Conservation (phyloP, 2,113 vertebrate genomes). For the Capricornis sumatraensis region DNA sequence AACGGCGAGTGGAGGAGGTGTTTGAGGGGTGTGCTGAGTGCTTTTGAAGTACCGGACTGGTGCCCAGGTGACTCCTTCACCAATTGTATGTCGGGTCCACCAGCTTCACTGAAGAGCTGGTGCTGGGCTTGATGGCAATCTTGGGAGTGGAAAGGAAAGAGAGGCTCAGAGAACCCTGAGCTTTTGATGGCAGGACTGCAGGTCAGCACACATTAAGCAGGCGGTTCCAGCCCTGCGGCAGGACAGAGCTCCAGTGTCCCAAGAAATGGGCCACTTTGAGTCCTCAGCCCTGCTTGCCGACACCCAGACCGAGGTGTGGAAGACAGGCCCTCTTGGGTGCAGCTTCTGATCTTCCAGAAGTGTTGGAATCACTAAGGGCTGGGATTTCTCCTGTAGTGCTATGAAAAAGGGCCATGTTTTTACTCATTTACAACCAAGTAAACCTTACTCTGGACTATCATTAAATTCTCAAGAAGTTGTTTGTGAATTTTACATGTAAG, state of each 20-base stretch:
- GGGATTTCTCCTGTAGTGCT: not conserved
- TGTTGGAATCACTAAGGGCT: accelerated
- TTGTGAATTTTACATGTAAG: not conserved
- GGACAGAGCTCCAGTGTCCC: not conserved
- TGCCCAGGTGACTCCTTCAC: not conserved
- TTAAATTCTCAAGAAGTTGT: not conserved
- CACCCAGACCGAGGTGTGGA: accelerated
- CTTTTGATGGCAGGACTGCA: no score
- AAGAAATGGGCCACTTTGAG: not conserved
- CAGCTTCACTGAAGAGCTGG: not conserved
- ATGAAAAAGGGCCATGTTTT: not conserved
- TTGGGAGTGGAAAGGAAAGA: not conserved
- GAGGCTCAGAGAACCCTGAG: not conserved
- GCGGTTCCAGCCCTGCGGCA: accelerated
- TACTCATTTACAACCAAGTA: not conserved
- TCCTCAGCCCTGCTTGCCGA: not conserved
- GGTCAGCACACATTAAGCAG: not conserved
- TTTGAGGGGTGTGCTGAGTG: accelerated
- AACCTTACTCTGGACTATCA: not conserved
- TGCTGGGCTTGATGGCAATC: accelerated
- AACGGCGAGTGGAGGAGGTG: accelerated
- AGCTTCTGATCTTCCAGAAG: no score
- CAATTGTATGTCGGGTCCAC: no score
- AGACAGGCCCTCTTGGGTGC: not conserved
- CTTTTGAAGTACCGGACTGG: not conserved